A percentile compares a stretch with the other conserved stretches of the same genome.
Evolutionary conservation across 2,113 vertebrate genomes (phyloP).

Genomic region (Larimichthys crocea): DNA sequence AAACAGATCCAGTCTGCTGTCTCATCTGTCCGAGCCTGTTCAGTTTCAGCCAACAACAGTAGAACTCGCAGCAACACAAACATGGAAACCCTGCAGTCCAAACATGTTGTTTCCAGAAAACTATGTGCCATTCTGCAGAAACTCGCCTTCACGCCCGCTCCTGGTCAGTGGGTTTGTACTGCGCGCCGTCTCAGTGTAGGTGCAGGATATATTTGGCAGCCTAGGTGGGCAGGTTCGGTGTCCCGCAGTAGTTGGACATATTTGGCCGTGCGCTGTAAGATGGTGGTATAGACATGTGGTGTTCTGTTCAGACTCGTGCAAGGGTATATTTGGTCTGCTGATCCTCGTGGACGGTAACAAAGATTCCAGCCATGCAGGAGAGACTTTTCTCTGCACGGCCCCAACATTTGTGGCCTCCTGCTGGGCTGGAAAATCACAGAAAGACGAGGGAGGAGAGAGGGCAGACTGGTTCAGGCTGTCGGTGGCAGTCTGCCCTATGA

Average conservation of each 20-base stretch:
- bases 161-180: constrained; percentile 26
- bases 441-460: not conserved
- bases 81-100: constrained; percentile 3
- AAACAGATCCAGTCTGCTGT: constrained; percentile 13
- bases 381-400: constrained; percentile 3
- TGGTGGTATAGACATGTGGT: constrained; percentile 15
- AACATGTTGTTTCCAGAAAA: constrained; percentile 20
- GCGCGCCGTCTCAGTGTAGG: constrained; percentile 1
- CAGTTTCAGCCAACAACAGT: constrained; percentile 2
- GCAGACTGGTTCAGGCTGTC: not conserved
- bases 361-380: constrained; percentile 36
- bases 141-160: not conserved
- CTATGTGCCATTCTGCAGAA: not conserved
- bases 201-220: constrained; percentile 48
- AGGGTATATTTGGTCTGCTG: constrained; percentile 57
- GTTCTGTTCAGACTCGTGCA: constrained; percentile 6
- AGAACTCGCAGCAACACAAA: constrained; percentile 27
- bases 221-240: constrained; percentile 50
- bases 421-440: not conserved
- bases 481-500: not conserved
- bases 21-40: not conserved
- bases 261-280: constrained; percentile 44
- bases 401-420: not conserved
- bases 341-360: constrained; percentile 41
- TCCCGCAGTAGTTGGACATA: constrained; percentile 50